Evolutionary conservation across 2,113 vertebrate species (phyloP).

Genomic region (Ariopsis seemanni): DNA sequence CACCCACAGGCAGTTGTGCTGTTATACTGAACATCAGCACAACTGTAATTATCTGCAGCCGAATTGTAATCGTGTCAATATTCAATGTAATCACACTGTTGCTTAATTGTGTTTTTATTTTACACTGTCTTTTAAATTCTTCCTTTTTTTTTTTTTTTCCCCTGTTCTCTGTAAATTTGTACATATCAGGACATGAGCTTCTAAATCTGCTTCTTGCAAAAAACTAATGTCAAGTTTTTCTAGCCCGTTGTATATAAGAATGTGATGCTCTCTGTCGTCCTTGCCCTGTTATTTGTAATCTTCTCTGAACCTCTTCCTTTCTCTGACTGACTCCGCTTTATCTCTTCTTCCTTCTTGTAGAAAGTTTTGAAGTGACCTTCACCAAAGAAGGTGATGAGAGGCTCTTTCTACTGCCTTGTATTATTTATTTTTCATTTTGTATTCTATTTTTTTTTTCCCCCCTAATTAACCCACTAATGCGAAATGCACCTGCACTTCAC

Average conservation of each 20-base stretch:
- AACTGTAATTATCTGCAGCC: neutral
- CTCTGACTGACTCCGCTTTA: conserved; percentile 91
- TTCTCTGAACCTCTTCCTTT: conserved; percentile 67
- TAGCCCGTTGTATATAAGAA: conserved; percentile 43
- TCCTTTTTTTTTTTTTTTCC: neutral
- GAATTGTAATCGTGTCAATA: neutral
- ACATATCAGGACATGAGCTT: conserved; percentile 10
- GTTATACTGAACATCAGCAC: neutral
- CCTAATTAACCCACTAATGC: conserved; percentile 95
- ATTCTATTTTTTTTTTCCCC: conserved; percentile 49
- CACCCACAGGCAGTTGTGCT: neutral
- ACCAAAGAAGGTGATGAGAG: conserved; percentile 99
- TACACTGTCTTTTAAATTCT: neutral
- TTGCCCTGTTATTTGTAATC: conserved; percentile 53
- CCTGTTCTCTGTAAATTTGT: neutral
- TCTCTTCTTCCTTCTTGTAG: conserved; percentile 95
- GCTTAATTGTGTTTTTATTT: neutral
- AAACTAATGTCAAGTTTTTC: conserved; percentile 7
- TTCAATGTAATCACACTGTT: neutral
- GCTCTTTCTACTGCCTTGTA: conserved; percentile 88
- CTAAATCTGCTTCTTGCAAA: neutral
- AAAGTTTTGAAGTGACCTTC: conserved; percentile 99
- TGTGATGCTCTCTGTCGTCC: conserved; percentile 59
- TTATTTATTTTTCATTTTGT: conserved; percentile 14
- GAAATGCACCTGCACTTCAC: conserved; percentile 89